phyloP scores from a whole-genome alignment of 2,888 invertebrate species.

The Tillus elongatus region DNA sequence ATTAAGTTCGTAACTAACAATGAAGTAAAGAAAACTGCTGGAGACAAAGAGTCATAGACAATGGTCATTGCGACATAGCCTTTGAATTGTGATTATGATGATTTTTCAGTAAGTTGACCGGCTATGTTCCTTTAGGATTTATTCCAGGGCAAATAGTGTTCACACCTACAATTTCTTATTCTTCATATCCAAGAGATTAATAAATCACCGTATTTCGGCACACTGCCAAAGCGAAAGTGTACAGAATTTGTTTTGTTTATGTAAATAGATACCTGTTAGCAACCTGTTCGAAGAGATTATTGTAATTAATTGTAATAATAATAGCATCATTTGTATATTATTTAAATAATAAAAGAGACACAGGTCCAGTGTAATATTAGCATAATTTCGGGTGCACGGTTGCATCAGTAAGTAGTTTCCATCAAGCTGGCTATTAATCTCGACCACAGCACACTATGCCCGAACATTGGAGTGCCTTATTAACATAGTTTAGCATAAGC shows the following conservation, averaged over 20 bases:
- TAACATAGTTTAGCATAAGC: conserved; percentile 36
- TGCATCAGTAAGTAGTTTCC: conserved; percentile 18
- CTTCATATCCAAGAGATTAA: no score
- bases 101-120: no score
- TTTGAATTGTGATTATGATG: no score
- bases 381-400: conserved; percentile 19
- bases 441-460: no score
- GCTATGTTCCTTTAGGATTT: no score
- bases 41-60: no score
- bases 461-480: conserved; percentile 19
- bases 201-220: no score
- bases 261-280: not conserved
- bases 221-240: not conserved
- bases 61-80: no score
- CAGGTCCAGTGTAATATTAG: conserved; percentile 19
- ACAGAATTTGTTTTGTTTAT: not conserved
- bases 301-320: conserved; percentile 31
- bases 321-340: conserved; percentile 26
- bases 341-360: conserved; percentile 31
- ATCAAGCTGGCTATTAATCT: conserved; percentile 22
- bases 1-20: no score
- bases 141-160: no score
- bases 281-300: conserved; percentile 1
- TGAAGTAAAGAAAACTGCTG: no score
- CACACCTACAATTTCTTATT: no score